Evolutionary conservation across 2,888 invertebrate species (phyloP).

Genomic region (Beris chalybata): DNA sequence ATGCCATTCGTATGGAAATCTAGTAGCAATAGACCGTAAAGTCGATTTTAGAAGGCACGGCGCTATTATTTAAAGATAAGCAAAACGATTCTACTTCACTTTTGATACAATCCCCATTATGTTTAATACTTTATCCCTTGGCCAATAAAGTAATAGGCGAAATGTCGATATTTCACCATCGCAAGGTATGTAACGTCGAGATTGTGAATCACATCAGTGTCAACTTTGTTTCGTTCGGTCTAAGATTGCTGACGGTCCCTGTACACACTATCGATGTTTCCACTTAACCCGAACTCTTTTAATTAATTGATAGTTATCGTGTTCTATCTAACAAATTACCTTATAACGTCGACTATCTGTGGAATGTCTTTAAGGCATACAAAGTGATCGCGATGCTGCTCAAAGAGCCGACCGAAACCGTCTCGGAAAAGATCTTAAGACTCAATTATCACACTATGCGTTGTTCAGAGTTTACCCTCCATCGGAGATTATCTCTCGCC

Average conservation of each 20-base stretch:
- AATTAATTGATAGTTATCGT: conserved; percentile 28
- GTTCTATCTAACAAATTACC: conserved; percentile 28
- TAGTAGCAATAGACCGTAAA: conserved; percentile 23
- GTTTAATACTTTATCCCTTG: no score
- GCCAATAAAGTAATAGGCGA: no score
- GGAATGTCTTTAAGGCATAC: conserved; percentile 20
- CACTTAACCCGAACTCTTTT: conserved; percentile 4
- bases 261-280: not conserved
- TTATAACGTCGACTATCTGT: conserved; percentile 17
- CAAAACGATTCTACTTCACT: conserved; percentile 4
- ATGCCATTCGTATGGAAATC: not conserved
- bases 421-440: conserved; percentile 36
- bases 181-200: no score
- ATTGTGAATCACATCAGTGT: not conserved
- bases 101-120: conserved; percentile 12
- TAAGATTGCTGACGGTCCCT: not conserved
- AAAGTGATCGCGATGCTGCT: conserved; percentile 15
- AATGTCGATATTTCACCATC: no score
- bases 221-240: not conserved
- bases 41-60: conserved; percentile 3
- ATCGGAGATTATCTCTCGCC: conserved; percentile 36
- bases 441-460: conserved; percentile 39
- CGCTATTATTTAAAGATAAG: conserved; percentile 21
- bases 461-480: conserved; percentile 10
- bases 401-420: conserved; percentile 11